Conservation (phyloP, 2,888 invertebrate species). For the Hybos culiciformis region DNA sequence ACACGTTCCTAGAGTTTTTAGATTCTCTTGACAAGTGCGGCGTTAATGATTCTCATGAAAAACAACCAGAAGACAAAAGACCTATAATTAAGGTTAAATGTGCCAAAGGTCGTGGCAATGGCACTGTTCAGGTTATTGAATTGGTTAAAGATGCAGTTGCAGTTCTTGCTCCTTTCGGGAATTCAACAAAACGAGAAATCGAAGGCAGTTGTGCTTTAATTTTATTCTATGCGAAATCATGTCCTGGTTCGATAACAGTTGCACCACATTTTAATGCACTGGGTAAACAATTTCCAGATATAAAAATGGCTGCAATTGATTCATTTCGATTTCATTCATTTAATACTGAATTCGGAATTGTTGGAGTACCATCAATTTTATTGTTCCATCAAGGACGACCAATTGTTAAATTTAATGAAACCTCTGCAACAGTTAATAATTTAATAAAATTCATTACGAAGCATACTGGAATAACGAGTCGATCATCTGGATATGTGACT, state of each 20-base stretch:
- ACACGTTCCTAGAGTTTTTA: constrained; percentile 26
- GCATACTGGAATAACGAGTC: constrained; percentile 55
- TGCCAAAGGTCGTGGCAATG: constrained; percentile 18
- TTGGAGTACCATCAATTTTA: constrained; percentile 78
- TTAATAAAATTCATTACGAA: constrained; percentile 65
- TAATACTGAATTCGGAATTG: constrained; percentile 82
- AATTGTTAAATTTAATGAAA: constrained; percentile 70
- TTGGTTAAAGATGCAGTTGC: constrained; percentile 28
- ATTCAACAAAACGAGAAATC: constrained; percentile 42
- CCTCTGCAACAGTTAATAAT: constrained; percentile 62
- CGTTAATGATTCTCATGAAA: constrained; percentile 24
- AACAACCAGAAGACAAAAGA: constrained; percentile 13
- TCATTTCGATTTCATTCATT: constrained; percentile 69
- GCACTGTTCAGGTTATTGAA: constrained; percentile 24
- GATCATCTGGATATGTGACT: constrained; percentile 48
- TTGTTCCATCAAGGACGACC: constrained; percentile 81
- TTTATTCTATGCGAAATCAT: constrained; percentile 79
- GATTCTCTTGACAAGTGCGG: constrained; percentile 16
- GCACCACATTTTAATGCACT: constrained; percentile 86
- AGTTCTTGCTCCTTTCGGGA: constrained; percentile 29
- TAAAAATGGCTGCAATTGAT: constrained; percentile 82
- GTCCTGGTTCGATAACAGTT: constrained; percentile 79
- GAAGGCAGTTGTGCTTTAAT: constrained; percentile 62
- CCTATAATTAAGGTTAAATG: constrained; percentile 31
- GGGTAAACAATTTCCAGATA: constrained; percentile 70